These are phyloP conservation scores for Alauda arvensis DNA, from an alignment of 2,797 vertebrate genomes.

Conservation along the genomic window DNA sequence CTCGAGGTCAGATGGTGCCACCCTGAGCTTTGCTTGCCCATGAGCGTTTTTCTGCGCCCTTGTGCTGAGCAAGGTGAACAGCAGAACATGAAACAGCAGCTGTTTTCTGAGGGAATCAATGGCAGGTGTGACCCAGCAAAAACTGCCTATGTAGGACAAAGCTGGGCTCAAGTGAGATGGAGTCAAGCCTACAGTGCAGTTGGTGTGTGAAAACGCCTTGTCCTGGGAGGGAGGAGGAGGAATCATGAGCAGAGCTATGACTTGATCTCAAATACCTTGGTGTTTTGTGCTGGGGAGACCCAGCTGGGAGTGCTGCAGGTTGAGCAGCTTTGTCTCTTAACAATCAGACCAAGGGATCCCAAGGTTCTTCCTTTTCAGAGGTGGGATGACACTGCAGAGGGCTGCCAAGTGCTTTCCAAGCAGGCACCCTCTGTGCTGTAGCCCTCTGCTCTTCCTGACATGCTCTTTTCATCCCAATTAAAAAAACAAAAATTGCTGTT, in stretches of 20 bases:
- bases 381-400: background rate
- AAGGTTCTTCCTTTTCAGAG: background rate
- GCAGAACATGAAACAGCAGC: slow-evolving; percentile 40
- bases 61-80: slow-evolving; percentile 21
- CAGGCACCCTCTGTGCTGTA: fast-evolving
- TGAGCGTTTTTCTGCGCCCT: fast-evolving
- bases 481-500: background rate
- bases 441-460: background rate
- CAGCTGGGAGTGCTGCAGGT: background rate
- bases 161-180: slow-evolving; percentile 11
- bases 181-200: background rate
- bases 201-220: background rate
- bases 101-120: slow-evolving; percentile 36
- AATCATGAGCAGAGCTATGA: background rate
- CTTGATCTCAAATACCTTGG: background rate
- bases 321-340: background rate
- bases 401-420: fast-evolving
- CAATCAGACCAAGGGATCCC: background rate
- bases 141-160: slow-evolving; percentile 46
- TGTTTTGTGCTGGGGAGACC: background rate
- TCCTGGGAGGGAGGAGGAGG: slow-evolving; percentile 2
- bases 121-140: slow-evolving; percentile 60
- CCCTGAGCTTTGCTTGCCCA: background rate
- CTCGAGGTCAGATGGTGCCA: background rate
- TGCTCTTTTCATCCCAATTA: background rate